Evolutionary conservation across 2,888 invertebrate genomes (phyloP), one percentile per base, ranked within the genome.

Genomic region (Pristionchus japonicus): DNA sequence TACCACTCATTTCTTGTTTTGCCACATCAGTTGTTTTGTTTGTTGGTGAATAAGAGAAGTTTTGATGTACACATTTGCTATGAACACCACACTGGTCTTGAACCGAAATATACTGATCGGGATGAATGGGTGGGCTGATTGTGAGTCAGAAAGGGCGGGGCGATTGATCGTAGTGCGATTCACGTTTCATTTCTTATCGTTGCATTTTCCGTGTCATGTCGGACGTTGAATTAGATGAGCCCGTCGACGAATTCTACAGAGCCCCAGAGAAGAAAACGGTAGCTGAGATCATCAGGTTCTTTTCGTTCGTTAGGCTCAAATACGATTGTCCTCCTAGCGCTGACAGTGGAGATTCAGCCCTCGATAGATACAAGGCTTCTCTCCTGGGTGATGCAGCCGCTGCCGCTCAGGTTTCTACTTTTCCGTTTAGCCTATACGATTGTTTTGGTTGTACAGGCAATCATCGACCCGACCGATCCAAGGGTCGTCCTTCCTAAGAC

Each of bases 11-110:
- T 90, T 80, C 74, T 61, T 84, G 80, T 57, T 57, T 47, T 90
- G 86, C 90, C 90, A 86, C 90, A 91, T 90, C 40, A 89, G 87
- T 89, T 90, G 88, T 67, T 85, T 88, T 89, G 67, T 88, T 77
- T 70, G 87, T 87, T 87, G 77, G 4, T 43, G 77, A 80, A 80
- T 80, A 87, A 77, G 77, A 87, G 40, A 43, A 47, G 57, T 87
- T 87, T 37, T 43, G 52, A 37, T 70, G 31, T 70, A 86, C 27
- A 2, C 49, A n/a, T 13, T n/a, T 43, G 40, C 40, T 70, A 40
- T 40, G 64, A 85, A 85, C 43, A 85, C 4, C 27, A 64, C 85
- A 85, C 57, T 85, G 61, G 57, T 64, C 17, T 37, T 40, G 43
- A 43, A 49, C 64, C 61, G 64, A 57, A 61, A 43, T 77, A 77